Conservation (phyloP, 2,113 vertebrate species). For the Neogale vison region DNA sequence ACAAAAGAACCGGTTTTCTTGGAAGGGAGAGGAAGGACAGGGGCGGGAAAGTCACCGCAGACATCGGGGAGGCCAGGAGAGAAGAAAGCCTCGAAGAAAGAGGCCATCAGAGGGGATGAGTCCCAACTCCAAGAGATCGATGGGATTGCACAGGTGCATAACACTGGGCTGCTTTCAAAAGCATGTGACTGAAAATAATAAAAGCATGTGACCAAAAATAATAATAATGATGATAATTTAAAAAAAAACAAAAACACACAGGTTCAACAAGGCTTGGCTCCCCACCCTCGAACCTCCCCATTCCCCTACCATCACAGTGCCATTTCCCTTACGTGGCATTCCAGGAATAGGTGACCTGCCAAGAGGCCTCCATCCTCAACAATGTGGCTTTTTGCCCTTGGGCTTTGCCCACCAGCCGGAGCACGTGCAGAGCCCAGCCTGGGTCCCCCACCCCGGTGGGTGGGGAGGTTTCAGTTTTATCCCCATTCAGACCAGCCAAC, state of each 20-base stretch:
- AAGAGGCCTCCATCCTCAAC: constrained; percentile 13
- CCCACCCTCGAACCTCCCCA: background rate
- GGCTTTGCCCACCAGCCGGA: background rate
- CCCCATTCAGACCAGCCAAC: background rate
- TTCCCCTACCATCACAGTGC: constrained; percentile 5
- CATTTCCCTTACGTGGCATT: constrained; percentile 46
- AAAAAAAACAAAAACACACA: background rate
- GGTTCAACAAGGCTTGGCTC: background rate
- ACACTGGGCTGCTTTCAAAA: background rate
- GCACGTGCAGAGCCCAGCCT: background rate
- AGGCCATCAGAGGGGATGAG: background rate
- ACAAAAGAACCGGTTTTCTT: background rate
- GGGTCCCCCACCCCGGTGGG: background rate
- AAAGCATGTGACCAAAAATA: background rate
- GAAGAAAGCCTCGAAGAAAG: background rate
- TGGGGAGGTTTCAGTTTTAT: background rate
- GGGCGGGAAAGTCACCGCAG: background rate
- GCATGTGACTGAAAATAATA: background rate
- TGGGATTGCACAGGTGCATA: background rate
- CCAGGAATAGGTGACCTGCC: constrained; percentile 29
- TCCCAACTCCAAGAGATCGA: background rate
- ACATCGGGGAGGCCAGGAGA: background rate
- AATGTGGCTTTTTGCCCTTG: background rate
- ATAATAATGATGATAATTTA: background rate
- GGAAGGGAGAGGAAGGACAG: background rate